Evolutionary conservation across 2,797 vertebrate species (phyloP).

Genomic region (Phoebastria nigripes): DNA sequence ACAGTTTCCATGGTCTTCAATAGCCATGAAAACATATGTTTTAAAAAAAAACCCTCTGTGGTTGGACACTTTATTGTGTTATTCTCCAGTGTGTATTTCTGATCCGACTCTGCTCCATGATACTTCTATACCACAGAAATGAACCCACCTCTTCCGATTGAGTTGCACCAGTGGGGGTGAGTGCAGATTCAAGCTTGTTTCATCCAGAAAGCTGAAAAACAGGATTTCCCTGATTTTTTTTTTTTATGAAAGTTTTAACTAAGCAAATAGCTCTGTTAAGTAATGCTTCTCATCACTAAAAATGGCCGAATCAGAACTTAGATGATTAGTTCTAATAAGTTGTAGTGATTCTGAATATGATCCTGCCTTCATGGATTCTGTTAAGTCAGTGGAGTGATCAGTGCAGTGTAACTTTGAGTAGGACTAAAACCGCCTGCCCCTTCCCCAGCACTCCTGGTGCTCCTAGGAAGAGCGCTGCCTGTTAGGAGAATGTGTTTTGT

Average conservation of each 20-base stretch:
- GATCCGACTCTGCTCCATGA: not conserved
- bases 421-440: not conserved
- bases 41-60: not conserved
- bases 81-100: not conserved
- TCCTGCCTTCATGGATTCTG: not conserved
- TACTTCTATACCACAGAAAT: not conserved
- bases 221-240: not conserved
- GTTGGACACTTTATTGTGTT: not conserved
- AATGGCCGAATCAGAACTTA: not conserved
- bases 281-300: not conserved
- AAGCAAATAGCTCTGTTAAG: not conserved
- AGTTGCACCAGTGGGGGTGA: not conserved
- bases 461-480: not conserved
- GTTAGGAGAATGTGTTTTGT: not conserved
- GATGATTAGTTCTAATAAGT: not conserved
- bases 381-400: not conserved
- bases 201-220: not conserved
- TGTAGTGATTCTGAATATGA: not conserved
- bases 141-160: not conserved
- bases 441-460: not conserved
- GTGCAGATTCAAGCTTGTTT: not conserved
- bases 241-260: not conserved
- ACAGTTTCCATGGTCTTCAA: not conserved
- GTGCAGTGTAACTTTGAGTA: not conserved
- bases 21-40: not conserved